Conservation (phyloP, 2,888 invertebrate species). For the Harpalus rufipes region DNA sequence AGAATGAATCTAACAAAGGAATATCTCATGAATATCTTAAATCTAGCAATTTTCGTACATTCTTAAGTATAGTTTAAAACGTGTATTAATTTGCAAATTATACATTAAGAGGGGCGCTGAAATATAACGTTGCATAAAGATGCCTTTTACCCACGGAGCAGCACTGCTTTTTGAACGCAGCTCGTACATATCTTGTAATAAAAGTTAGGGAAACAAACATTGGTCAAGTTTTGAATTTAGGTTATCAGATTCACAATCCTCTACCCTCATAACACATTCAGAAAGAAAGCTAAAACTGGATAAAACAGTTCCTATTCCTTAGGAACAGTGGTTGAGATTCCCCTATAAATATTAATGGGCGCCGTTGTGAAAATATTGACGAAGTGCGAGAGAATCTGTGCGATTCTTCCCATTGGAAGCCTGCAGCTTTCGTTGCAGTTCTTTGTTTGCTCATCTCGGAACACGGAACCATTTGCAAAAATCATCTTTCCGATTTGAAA, state of each 20-base stretch:
- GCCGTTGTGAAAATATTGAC: conserved; percentile 62
- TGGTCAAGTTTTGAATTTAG: background rate
- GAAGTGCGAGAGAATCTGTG: conserved; percentile 22
- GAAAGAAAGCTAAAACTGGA: background rate
- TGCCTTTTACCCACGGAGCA: too few relatives aligned
- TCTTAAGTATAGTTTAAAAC: too few relatives aligned
- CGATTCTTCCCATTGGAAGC: conserved; percentile 37
- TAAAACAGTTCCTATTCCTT: background rate
- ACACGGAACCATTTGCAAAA: conserved; percentile 36
- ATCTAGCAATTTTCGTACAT: too few relatives aligned
- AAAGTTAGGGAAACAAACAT: background rate
- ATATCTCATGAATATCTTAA: too few relatives aligned
- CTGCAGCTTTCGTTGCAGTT: conserved; percentile 23
- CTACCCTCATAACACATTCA: background rate
- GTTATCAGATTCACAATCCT: background rate
- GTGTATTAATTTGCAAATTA: too few relatives aligned
- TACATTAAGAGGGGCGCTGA: too few relatives aligned
- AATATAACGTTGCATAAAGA: too few relatives aligned
- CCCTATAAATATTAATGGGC: conserved; percentile 62
- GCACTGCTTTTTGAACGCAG: too few relatives aligned
- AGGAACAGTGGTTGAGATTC: conserved; percentile 23
- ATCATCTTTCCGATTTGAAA: conserved; percentile 59
- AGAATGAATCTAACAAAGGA: too few relatives aligned
- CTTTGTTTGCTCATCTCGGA: conserved; percentile 47
- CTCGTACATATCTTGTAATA: background rate